Evolutionary conservation across 2,797 vertebrate species (phyloP), one percentile per base, ranked within the genome.

Genomic region (Microcaecilia unicolor): DNA sequence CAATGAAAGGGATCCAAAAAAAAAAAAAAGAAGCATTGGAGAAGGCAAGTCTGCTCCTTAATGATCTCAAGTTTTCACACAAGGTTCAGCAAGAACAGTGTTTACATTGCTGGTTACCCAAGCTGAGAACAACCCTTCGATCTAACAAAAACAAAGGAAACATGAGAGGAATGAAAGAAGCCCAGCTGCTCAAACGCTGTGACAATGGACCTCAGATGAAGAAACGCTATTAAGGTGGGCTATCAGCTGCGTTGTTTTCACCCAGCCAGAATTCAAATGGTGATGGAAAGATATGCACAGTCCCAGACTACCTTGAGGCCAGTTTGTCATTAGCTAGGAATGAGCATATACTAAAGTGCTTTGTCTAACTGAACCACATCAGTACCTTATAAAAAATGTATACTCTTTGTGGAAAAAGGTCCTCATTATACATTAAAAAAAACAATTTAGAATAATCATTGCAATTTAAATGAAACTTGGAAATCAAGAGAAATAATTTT

Each of bases 331-430:
- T 28, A 64, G 78, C 72, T 72, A 72, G 72, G 68, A 75, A 70
- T 65, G 64, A 73, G 50, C 73, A 75, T 79, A 75, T 83, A 85
- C 78, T 85, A 86, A 86, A 86, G 84, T 86, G 81, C 84, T 84
- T 79, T 79, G 67, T 58, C 65, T 74, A 67, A 69, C 65, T 40
- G 60, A 81, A 84, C 58, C 74, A 78, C 72, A 78, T 80, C 79
- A 81, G 79, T 77, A 83, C 77, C 84, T 75, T 55, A 77, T 58
- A 73, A 63, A 70, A 79, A 74, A 38, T 70, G 51, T 55, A 39
- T 32, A 51, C 51, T 59, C n/a, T 12, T 4, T 11, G 41, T 54
- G 52, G 33, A 61, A 62, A 61, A 67, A 72, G 67, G 61, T 48
- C 63, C 55, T 61, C 53, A 50, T 63, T 70, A 61, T 74, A 79